A percentile compares a stretch with the other conserved stretches of the same genome.
Conservation (phyloP, 2,888 invertebrate genomes). For the Lithophane socia region DNA sequence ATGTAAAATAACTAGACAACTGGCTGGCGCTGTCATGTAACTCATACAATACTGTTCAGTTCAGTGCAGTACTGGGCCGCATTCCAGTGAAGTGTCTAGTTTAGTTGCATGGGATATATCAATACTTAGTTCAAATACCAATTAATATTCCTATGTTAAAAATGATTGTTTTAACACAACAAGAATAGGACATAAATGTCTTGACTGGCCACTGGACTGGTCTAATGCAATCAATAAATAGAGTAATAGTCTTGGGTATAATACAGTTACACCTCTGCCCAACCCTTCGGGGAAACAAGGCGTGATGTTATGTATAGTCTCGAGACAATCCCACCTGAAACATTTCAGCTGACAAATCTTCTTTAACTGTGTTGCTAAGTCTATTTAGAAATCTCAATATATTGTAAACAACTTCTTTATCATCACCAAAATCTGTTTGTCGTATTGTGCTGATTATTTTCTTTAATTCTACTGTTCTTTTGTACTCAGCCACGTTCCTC, state of each 20-base stretch:
- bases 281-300: no score
- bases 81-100: neutral
- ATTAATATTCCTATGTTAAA: neutral
- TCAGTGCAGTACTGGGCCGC: neutral
- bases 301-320: neutral
- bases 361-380: conserved; percentile 78
- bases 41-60: neutral
- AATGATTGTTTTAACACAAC: neutral
- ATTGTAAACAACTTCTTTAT: conserved; percentile 75
- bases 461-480: conserved; percentile 79
- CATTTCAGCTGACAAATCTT: conserved; percentile 79
- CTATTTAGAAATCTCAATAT: conserved; percentile 79
- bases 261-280: no score
- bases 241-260: neutral
- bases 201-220: neutral
- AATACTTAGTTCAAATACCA: neutral
- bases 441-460: conserved; percentile 77
- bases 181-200: neutral
- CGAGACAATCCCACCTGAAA: conserved; percentile 77
- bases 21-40: neutral
- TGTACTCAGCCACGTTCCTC: conserved; percentile 84
- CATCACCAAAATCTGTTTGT: conserved; percentile 76
- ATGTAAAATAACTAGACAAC: neutral
- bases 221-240: neutral
- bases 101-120: neutral